phyloP scores from a whole-genome alignment of 2,888 invertebrate species.

The Pinctada fucata region DNA sequence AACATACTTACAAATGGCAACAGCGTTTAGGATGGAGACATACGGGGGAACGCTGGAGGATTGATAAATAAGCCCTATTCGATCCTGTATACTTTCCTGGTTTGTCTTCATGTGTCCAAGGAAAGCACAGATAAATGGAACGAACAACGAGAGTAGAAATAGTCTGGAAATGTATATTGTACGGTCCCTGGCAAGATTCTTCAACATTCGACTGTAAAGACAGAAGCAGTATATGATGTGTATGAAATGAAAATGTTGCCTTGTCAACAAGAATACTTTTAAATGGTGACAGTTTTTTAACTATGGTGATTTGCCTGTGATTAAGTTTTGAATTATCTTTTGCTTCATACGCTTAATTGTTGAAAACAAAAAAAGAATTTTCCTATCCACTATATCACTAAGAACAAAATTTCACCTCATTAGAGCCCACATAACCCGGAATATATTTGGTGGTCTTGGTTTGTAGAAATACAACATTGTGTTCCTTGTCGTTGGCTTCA shows the following conservation, averaged over 20 bases:
- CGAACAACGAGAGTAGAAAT: conserved; percentile 60
- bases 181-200: conserved; percentile 65
- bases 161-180: conserved; percentile 57
- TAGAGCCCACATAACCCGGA: conserved; percentile 30
- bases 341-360: too few relatives aligned
- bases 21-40: conserved; percentile 60
- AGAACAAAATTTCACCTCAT: conserved; percentile 12
- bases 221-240: background rate
- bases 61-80: conserved; percentile 68
- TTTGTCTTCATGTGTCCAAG: conserved; percentile 61
- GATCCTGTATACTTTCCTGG: conserved; percentile 68
- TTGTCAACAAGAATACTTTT: too few relatives aligned
- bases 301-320: too few relatives aligned
- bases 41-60: conserved; percentile 62
- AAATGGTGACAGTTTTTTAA: too few relatives aligned
- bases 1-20: conserved; percentile 63
- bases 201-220: conserved; percentile 63
- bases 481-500: conserved; percentile 54
- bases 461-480: conserved; percentile 40
- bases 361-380: too few relatives aligned
- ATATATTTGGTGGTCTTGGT: conserved; percentile 38
- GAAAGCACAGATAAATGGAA: conserved; percentile 65
- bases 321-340: too few relatives aligned
- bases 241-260: too few relatives aligned
- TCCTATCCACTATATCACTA: too few relatives aligned